Percentiles rank a stretch among this genome's conserved stretches.
Conservation (phyloP, 2,113 vertebrate genomes). For the Potamarius usumacintae region DNA sequence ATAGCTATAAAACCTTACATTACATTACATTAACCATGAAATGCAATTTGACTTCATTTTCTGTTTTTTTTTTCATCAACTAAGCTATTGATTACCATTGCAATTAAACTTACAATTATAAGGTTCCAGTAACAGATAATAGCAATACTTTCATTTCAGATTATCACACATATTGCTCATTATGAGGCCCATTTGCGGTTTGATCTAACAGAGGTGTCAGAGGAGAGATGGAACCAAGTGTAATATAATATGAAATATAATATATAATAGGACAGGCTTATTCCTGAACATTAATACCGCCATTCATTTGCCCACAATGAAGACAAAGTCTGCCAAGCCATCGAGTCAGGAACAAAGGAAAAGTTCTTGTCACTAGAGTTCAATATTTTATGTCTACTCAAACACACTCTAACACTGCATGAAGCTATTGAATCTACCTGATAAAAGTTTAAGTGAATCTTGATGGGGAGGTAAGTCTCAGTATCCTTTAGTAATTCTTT, state of each 20-base stretch:
- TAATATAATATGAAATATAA: neutral
- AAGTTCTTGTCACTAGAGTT: neutral
- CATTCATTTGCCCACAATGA: neutral
- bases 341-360: neutral
- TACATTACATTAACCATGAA: neutral
- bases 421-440: neutral
- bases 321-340: neutral
- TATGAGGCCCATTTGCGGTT: neutral
- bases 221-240: neutral
- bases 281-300: neutral
- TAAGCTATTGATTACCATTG: neutral
- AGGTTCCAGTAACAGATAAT: neutral
- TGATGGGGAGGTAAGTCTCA: neutral
- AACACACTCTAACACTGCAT: neutral
- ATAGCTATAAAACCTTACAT: neutral
- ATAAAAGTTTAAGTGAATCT: neutral
- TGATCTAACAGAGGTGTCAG: neutral
- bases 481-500: neutral
- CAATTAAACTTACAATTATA: neutral
- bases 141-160: neutral
- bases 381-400: neutral
- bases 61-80: neutral
- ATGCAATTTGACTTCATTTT: neutral
- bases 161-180: neutral
- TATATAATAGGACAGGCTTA: neutral